Percentiles rank a stretch among this genome's conserved stretches.
phyloP scores from a whole-genome alignment of 2,888 invertebrate genomes.

The Patella depressa region DNA sequence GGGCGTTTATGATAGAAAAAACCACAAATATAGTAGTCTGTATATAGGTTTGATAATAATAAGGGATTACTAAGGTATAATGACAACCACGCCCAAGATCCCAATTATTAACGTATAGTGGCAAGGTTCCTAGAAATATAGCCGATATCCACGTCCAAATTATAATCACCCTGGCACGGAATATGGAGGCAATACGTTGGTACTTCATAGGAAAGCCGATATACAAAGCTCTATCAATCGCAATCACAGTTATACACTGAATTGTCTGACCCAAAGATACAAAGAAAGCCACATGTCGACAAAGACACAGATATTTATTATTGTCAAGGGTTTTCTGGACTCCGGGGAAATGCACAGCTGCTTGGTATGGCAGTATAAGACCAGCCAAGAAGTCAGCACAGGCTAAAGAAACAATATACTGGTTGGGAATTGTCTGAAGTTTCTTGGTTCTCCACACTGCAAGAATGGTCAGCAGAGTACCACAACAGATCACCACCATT shows the following conservation, averaged over 20 bases:
- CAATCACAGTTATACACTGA: slow-evolving; percentile 5
- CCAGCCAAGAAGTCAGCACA: slow-evolving; percentile 19
- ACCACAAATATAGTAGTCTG: slow-evolving; percentile 26
- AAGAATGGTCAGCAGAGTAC: slow-evolving; percentile 18
- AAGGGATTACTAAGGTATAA: slow-evolving; percentile 17
- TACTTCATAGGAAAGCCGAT: slow-evolving; percentile 30
- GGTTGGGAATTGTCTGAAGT: slow-evolving; percentile 20
- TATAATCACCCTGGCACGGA: slow-evolving; percentile 20
- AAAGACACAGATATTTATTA: slow-evolving; percentile 15
- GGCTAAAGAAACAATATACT: slow-evolving; percentile 19
- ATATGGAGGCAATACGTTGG: slow-evolving; percentile 22
- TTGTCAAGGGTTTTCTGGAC: slow-evolving; percentile 8
- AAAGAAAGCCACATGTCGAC: background rate
- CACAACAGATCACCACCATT: slow-evolving; percentile 12
- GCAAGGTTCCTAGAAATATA: slow-evolving; percentile 24
- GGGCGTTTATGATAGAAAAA: slow-evolving; percentile 5
- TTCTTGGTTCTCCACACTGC: slow-evolving; percentile 3
- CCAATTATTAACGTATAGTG: slow-evolving; percentile 24
- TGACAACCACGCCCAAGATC: slow-evolving; percentile 10
- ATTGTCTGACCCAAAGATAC: slow-evolving; percentile 13
- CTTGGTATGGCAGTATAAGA: slow-evolving; percentile 18
- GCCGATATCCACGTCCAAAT: slow-evolving; percentile 23
- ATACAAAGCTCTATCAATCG: slow-evolving; percentile 23
- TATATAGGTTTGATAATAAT: slow-evolving; percentile 22
- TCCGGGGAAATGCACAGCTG: slow-evolving; percentile 9